These are phyloP conservation scores for Ophion costatus DNA, from an alignment of 2,888 invertebrate species.

Conservation along the genomic window DNA sequence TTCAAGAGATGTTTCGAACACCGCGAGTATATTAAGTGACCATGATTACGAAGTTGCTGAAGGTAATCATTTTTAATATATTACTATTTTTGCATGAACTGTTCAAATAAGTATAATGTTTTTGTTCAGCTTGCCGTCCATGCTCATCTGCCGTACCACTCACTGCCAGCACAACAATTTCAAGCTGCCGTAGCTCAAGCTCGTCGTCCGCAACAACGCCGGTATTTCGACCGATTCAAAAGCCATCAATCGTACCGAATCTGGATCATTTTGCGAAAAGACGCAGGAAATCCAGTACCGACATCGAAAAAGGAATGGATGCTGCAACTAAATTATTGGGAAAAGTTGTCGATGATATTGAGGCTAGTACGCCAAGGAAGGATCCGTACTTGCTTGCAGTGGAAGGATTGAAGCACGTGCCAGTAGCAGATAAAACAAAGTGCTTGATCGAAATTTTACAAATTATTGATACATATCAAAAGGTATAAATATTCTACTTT, in stretches of 20 bases:
- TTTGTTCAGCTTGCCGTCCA: constrained; percentile 17
- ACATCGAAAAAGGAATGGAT: constrained; percentile 5
- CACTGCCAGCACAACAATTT: neutral
- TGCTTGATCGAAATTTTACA: constrained; percentile 20
- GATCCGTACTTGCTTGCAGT: too few relatives aligned
- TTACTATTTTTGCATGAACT: neutral
- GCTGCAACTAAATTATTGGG: constrained; percentile 8
- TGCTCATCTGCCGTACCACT: neutral
- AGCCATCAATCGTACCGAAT: neutral
- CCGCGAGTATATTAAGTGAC: too few relatives aligned
- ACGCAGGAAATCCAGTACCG: neutral
- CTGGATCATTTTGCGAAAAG: constrained; percentile 11
- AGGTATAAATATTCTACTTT: constrained; percentile 10
- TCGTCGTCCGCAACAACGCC: neutral
- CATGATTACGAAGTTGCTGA: too few relatives aligned
- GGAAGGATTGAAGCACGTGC: too few relatives aligned
- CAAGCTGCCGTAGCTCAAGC: constrained; percentile 13
- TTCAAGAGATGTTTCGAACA: too few relatives aligned
- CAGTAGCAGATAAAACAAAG: constrained; percentile 5
- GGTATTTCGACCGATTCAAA: constrained; percentile 5
- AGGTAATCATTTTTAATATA: too few relatives aligned
- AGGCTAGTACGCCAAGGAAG: too few relatives aligned
- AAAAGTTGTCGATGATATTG: neutral
- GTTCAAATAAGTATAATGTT: neutral
- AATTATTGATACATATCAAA: constrained; percentile 24